These are phyloP conservation scores for Eurytemora carolleeae DNA, from an alignment of 1,140 invertebrate species.

Conservation along the genomic window DNA sequence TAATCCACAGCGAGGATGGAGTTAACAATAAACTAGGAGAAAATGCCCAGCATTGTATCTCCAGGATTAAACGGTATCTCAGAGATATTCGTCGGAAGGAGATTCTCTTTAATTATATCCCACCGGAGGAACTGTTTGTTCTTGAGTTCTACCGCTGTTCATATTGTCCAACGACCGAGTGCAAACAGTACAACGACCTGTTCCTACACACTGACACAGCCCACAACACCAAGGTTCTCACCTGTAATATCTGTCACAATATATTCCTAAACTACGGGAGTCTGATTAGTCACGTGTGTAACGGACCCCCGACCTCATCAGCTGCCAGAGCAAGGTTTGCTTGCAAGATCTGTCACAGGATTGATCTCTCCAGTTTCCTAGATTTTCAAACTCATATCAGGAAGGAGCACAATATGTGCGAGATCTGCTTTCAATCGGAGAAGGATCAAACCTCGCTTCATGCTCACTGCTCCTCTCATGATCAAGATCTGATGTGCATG, in stretches of 20 bases:
- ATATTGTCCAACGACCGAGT: slow-evolving; percentile 3
- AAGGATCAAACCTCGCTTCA: background rate
- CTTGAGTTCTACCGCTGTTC: slow-evolving; percentile 4
- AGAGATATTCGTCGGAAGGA: slow-evolving; percentile 4
- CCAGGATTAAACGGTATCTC: slow-evolving; percentile 8
- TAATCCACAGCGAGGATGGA: background rate
- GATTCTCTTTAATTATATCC: slow-evolving; percentile 8
- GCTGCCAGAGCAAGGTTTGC: slow-evolving; percentile 3
- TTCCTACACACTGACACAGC: slow-evolving; percentile 3
- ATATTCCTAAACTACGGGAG: slow-evolving; percentile 14
- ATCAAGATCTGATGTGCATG: slow-evolving; percentile 14
- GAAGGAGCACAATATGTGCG: slow-evolving; percentile 10
- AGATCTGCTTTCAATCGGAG: slow-evolving; percentile 8
- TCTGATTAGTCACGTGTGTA: slow-evolving; percentile 11
- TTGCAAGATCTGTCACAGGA: slow-evolving; percentile 4
- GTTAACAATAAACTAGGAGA: background rate
- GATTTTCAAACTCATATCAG: slow-evolving; percentile 10
- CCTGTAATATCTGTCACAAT: slow-evolving; percentile 10
- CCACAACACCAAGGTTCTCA: slow-evolving; percentile 5
- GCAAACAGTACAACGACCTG: background rate
- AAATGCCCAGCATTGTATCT: slow-evolving; percentile 2
- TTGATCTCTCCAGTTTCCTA: slow-evolving; percentile 5
- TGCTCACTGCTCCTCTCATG: slow-evolving; percentile 3
- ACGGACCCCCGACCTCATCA: slow-evolving; percentile 1
- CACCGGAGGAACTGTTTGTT: background rate